Evolutionary conservation across 2,888 invertebrate species (phyloP).

Genomic region (Oithona nana): DNA sequence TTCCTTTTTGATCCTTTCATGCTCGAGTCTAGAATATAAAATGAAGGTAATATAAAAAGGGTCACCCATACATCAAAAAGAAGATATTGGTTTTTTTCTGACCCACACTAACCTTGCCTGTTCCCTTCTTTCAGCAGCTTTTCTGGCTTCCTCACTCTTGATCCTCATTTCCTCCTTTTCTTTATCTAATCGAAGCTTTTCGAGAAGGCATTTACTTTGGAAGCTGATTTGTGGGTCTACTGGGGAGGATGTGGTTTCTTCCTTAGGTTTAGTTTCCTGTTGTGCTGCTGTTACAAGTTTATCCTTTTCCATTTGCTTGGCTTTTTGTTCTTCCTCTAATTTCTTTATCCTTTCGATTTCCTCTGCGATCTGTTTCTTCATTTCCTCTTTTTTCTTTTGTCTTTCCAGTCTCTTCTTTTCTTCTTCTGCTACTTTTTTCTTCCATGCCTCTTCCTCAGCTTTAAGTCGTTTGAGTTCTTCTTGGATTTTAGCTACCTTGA

Average conservation of each 20-base stretch:
- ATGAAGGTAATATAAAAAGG: too few relatives aligned
- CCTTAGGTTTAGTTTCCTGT: neutral
- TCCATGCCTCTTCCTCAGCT: neutral
- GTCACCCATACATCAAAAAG: too few relatives aligned
- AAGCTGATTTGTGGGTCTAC: neutral
- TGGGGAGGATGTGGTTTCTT: too few relatives aligned
- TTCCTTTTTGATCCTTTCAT: conserved; percentile 4
- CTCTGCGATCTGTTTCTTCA: neutral
- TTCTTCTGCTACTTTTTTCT: neutral
- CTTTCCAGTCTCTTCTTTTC: neutral
- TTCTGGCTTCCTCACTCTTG: neutral
- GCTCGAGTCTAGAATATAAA: too few relatives aligned
- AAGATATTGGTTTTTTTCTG: too few relatives aligned
- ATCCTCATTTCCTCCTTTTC: neutral
- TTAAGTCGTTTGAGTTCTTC: too few relatives aligned
- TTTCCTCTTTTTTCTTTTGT: neutral
- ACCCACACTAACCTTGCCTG: too few relatives aligned
- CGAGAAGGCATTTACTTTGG: neutral
- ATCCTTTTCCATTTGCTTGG: neutral
- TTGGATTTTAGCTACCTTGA: too few relatives aligned
- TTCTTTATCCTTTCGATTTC: neutral
- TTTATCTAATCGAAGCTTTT: neutral
- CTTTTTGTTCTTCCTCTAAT: neutral
- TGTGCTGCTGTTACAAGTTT: neutral
- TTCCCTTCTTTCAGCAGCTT: neutral